phyloP scores from a whole-genome alignment of 2,888 invertebrate genomes.

The Caenorhabditis sp. region DNA sequence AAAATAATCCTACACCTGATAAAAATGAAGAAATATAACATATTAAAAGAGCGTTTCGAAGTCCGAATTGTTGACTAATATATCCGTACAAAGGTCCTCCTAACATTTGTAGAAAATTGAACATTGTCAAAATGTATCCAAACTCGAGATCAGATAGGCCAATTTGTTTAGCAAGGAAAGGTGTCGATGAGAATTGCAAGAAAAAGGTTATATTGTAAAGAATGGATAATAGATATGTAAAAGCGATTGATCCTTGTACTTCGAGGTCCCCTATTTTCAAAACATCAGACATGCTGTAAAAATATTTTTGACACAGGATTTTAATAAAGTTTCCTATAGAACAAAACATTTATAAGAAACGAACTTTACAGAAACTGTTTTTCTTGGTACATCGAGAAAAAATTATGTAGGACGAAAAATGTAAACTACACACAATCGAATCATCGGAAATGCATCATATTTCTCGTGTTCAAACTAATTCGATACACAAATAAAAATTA shows the following conservation, averaged over 20 bases:
- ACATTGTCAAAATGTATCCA: slow-evolving; percentile 58
- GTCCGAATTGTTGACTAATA: slow-evolving; percentile 52
- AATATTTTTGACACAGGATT: too few species aligned
- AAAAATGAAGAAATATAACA: slow-evolving; percentile 47
- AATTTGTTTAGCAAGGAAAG: slow-evolving; percentile 50
- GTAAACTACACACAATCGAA: too few species aligned
- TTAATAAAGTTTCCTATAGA: too few species aligned
- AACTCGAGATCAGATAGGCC: slow-evolving; percentile 48
- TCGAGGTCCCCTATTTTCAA: slow-evolving; percentile 26
- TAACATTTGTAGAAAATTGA: slow-evolving; percentile 57
- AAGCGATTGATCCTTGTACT: slow-evolving; percentile 42
- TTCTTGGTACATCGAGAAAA: too few species aligned
- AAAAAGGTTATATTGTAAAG: slow-evolving; percentile 61
- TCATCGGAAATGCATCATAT: too few species aligned
- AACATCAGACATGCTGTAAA: too few species aligned
- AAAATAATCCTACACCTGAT: slow-evolving; percentile 46
- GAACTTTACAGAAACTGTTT: too few species aligned
- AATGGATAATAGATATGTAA: slow-evolving; percentile 51
- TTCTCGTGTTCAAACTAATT: too few species aligned
- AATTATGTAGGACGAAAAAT: too few species aligned
- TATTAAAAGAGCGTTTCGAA: slow-evolving; percentile 45
- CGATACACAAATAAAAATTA: too few species aligned
- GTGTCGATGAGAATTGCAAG: slow-evolving; percentile 51
- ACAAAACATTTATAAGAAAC: too few species aligned
- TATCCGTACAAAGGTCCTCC: slow-evolving; percentile 61